Evolutionary conservation across 2,113 vertebrate species (phyloP), one percentile per base, ranked within the genome.

Genomic region (Odocoileus hemionus): DNA sequence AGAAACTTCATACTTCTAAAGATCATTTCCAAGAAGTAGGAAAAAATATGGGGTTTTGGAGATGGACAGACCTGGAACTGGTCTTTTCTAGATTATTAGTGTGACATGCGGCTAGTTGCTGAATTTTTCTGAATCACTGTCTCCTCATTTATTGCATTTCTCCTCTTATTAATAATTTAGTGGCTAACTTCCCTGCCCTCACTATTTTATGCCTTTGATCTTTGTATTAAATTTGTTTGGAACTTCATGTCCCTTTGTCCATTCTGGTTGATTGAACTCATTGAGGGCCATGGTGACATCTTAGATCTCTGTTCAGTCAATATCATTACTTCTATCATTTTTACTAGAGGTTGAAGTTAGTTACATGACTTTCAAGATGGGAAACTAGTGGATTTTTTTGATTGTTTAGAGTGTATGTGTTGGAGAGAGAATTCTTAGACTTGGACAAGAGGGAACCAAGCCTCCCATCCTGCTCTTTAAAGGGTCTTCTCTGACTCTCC

Each of bases 151-250:
- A 19, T 30, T 7, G 17, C 47, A 16, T 74, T 85, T 80, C 14
- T 74, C 76, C 26, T 79, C 5, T 12, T 61, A 43, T 13, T 54
- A 14, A 36, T 55, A 55, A 14, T 25, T 52, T 39, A 95, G 55
- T n/a, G 4, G 2, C 6, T 39, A 30, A 57, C 12, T 70, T 50
- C 5, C 28, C 52, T 70, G 0, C 5, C 15, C 21, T 45, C 33
- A 52, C 50, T 64, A 33, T 64, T 82, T 86, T 87, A 78, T 89
- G 30, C 12, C 67, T 93, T 91, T 88, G 17, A 79, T 70, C 16
- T 60, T 6, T 50, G 23, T 26, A 52, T 64, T 87, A 57, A n/a
- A 55, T 57, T 91, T 97, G 12, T 86, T 64, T 64, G n/a, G 39
- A 82, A 89, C 78, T 47, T 45, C 21, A 26, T 76, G 14, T 82